Percentiles rank a stretch among this genome's conserved stretches.
phyloP scores from a whole-genome alignment of 2,888 invertebrate genomes.

The Leucophenga montana region DNA sequence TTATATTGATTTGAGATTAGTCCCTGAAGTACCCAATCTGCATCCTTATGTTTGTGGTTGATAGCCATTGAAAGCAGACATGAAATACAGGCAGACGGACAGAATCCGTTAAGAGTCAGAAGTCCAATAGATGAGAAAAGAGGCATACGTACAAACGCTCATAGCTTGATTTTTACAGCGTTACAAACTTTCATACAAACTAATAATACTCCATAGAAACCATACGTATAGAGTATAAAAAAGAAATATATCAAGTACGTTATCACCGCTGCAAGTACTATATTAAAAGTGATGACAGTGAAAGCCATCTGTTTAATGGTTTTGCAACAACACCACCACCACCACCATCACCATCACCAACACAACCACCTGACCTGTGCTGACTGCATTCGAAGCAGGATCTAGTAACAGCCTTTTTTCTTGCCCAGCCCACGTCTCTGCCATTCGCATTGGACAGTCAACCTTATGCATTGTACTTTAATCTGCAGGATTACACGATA shows the following conservation, averaged over 20 bases:
- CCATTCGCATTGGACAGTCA: slow-evolving; percentile 4
- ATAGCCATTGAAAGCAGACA: no score
- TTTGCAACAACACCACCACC: slow-evolving; percentile 34
- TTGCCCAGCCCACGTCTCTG: neutral
- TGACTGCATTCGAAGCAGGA: slow-evolving; percentile 19
- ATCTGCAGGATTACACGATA: slow-evolving; percentile 57
- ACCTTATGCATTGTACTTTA: slow-evolving; percentile 38
- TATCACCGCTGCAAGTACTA: slow-evolving; percentile 37
- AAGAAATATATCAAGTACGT: slow-evolving; percentile 6
- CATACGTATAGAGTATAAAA: no score
- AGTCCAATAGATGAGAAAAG: no score
- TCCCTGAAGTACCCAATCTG: no score
- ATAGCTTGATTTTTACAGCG: no score
- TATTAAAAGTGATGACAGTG: slow-evolving; percentile 59
- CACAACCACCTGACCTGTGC: slow-evolving; percentile 35
- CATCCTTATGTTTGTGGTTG: no score
- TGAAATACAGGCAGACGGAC: no score
- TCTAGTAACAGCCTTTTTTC: neutral
- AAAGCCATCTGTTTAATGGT: slow-evolving; percentile 65
- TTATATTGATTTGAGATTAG: no score
- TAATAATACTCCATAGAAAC: no score
- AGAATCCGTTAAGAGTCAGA: no score
- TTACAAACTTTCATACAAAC: no score
- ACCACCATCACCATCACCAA: slow-evolving; percentile 30
- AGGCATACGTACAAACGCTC: no score